Conservation (phyloP, 2,888 invertebrate species). For the Cerceris rybyensis region DNA sequence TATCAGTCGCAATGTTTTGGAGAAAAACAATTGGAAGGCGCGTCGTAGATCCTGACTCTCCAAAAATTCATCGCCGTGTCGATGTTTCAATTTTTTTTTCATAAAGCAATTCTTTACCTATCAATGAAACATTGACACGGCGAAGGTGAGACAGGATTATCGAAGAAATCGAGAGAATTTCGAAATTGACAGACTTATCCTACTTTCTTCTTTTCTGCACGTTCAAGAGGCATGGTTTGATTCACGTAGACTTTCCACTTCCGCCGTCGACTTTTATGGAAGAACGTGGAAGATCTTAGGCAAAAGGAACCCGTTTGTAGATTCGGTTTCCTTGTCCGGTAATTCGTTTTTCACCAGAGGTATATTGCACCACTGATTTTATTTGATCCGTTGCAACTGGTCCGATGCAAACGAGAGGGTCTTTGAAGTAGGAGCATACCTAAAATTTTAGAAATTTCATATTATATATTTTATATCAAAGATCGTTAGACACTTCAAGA, state of each 20-base stretch:
- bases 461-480: not conserved
- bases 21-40: constrained; percentile 46
- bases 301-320: constrained; percentile 76
- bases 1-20: constrained; percentile 58
- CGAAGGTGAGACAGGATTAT: constrained; percentile 26
- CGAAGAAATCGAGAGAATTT: constrained; percentile 40
- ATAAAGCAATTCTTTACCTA: no score
- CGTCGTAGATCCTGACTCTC: constrained; percentile 16
- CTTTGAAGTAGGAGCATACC: constrained; percentile 96
- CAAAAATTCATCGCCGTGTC: not conserved
- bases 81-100: constrained; percentile 5
- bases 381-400: constrained; percentile 91
- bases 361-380: constrained; percentile 88
- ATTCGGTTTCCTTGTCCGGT: constrained; percentile 83
- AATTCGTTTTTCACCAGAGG: constrained; percentile 91
- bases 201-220: constrained; percentile 26
- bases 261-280: constrained; percentile 22
- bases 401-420: constrained; percentile 93
- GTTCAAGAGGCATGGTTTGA: constrained; percentile 44
- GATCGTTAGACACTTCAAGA: no score
- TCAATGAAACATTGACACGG: not conserved
- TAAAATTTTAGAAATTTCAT: constrained; percentile 74
- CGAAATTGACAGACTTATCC: constrained; percentile 51
- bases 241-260: constrained; percentile 40
- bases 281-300: constrained; percentile 65